phyloP scores from a whole-genome alignment of 2,113 vertebrate genomes.

The Pipra filicauda region DNA sequence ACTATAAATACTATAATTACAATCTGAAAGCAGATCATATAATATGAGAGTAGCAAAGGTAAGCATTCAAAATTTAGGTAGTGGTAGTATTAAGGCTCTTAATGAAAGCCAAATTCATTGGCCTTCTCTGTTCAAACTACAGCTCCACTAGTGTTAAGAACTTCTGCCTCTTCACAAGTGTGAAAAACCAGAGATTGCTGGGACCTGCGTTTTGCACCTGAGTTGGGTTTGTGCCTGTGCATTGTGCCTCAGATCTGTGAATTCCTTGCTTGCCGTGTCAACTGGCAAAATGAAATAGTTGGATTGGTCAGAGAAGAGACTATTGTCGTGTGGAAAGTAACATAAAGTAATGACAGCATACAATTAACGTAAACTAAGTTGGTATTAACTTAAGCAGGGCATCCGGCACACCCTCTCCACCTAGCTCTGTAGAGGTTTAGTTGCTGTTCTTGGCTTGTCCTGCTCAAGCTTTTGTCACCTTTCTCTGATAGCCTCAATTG shows the following conservation, averaged over 20 bases:
- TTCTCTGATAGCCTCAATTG: background rate
- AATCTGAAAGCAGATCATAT: background rate
- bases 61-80: background rate
- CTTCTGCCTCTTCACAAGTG: background rate
- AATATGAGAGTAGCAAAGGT: background rate
- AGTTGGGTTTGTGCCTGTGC: background rate
- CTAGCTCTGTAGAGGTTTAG: background rate
- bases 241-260: background rate
- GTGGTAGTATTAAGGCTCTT: background rate
- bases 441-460: background rate
- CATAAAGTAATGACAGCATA: background rate
- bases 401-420: background rate
- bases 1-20: background rate
- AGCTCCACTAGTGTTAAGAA: background rate
- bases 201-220: accelerated
- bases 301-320: background rate
- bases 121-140: background rate
- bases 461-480: background rate
- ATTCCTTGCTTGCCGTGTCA: background rate
- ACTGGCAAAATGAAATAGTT: background rate
- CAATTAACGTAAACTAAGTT: background rate
- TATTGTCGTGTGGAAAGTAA: background rate
- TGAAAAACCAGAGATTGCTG: background rate
- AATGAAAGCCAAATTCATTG: background rate
- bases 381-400: conserved; percentile 1